Evolutionary conservation across 2,797 vertebrate species (phyloP), one percentile per base, ranked within the genome.

Genomic region (Tiaroga cobitis): DNA sequence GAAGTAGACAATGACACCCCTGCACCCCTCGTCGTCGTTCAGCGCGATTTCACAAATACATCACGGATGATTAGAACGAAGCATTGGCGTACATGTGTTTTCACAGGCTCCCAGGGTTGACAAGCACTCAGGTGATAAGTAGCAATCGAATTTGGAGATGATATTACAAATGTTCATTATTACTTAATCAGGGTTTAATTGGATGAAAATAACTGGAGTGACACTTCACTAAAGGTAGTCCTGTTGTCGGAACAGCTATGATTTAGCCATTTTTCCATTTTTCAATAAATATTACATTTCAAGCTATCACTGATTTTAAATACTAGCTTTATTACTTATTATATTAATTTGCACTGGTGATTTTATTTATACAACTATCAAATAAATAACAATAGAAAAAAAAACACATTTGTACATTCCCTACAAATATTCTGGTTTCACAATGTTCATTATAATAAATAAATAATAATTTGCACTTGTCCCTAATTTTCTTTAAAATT

Each of bases 121-220:
- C 67, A 43, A 81, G 75, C 80, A 76, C 83, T 85, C 84, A 83
- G 73, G 87, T 87, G 85, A 83, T 81, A 70, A 87, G 85, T 81
- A 75, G 74, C 83, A 85, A 84, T 85, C 82, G 81, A 90, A 90
- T 85, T 77, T 85, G 72, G 85, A 84, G 85, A 81, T 82, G 83
- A 46, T 88, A 49, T 72, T 88, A 90, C 89, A 90, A 88, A 88
- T 88, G 89, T 90, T 90, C 87, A 90, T 87, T 88, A 90, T 79
- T 87, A 77, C 77, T 89, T 84, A 88, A 87, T 90, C 72, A 84
- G 80, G 29, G 41, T 54, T 70, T 90, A 90, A 90, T 82, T 88
- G 73, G 83, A 85, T 79, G 49, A 85, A 84, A 85, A 79, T 81
- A 81, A 85, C 80, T 83, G 79, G 85, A 89, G 80, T 88, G 89